phyloP scores from a whole-genome alignment of 2,797 vertebrate genomes.

The Helostoma temminkii region DNA sequence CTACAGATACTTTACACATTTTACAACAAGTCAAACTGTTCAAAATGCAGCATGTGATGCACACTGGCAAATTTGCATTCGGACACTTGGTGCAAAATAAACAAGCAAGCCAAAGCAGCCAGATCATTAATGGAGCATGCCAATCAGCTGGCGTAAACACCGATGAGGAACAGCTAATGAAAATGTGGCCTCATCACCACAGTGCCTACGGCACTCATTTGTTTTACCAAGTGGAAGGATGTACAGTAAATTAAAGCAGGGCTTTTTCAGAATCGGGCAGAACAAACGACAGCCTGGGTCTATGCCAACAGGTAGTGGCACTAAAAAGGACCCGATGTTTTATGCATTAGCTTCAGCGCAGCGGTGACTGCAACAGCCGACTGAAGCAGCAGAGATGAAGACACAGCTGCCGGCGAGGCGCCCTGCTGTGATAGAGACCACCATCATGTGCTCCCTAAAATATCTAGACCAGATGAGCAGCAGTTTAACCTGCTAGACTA shows the following conservation, averaged over 20 bases:
- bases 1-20: slow-evolving; percentile 12
- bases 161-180: slow-evolving; percentile 55
- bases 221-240: slow-evolving; percentile 26
- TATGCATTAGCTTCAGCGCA: slow-evolving; percentile 36
- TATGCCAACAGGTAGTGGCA: slow-evolving; percentile 44
- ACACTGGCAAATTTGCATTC: slow-evolving; percentile 35
- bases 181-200: slow-evolving; percentile 51
- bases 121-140: slow-evolving; percentile 51
- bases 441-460: background rate
- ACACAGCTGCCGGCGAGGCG: slow-evolving; percentile 31
- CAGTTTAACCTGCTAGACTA: slow-evolving; percentile 4
- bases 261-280: slow-evolving; percentile 36
- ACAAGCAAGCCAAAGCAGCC: slow-evolving; percentile 61
- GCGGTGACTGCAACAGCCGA: background rate
- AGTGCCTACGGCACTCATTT: slow-evolving; percentile 33
- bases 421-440: slow-evolving; percentile 4
- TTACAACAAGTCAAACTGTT: slow-evolving; percentile 24
- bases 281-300: slow-evolving; percentile 45
- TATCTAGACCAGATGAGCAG: slow-evolving; percentile 7
- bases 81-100: slow-evolving; percentile 40
- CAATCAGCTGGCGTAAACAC: slow-evolving; percentile 52
- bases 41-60: slow-evolving; percentile 38
- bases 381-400: slow-evolving; percentile 11
- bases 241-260: slow-evolving; percentile 28
- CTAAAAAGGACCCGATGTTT: slow-evolving; percentile 50